Conservation (phyloP, 1,140 invertebrate genomes). For the Drosophila nannoptera region DNA sequence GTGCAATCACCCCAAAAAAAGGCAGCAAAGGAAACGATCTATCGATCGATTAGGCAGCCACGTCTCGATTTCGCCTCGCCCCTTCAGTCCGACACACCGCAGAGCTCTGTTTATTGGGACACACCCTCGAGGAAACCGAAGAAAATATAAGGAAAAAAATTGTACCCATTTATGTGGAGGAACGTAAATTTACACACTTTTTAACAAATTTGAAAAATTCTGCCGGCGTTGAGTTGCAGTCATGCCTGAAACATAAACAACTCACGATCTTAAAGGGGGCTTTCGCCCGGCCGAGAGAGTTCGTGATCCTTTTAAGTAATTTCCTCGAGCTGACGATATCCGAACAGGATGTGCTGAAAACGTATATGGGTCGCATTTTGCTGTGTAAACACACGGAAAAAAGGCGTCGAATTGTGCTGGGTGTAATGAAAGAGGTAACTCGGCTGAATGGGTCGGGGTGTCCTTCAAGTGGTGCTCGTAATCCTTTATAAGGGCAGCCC, state of each 20-base stretch:
- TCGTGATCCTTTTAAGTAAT: conserved; percentile 77
- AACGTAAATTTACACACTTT: conserved; percentile 76
- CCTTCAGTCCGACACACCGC: conserved; percentile 40
- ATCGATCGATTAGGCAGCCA: conserved; percentile 72
- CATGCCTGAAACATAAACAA: conserved; percentile 76
- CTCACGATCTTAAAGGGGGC: conserved; percentile 50
- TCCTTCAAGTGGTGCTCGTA: conserved; percentile 51
- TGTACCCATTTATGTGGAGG: conserved; percentile 46
- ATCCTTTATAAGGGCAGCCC: conserved; percentile 63
- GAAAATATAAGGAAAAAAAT: conserved; percentile 16
- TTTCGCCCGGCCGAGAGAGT: conserved; percentile 31
- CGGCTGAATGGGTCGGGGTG: conserved; percentile 27
- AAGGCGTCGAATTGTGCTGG: conserved; percentile 62
- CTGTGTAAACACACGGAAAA: conserved; percentile 75
- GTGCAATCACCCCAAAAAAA: conserved; percentile 73
- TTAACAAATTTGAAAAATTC: conserved; percentile 74
- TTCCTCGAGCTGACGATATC: conserved; percentile 52
- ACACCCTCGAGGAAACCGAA: conserved; percentile 55
- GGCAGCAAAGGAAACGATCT: conserved; percentile 49
- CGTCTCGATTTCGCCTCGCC: conserved; percentile 43
- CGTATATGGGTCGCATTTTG: conserved; percentile 62
- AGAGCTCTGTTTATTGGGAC: conserved; percentile 63
- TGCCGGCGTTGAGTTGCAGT: conserved; percentile 63
- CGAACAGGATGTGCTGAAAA: conserved; percentile 60
- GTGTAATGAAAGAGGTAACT: conserved; percentile 29